Evolutionary conservation across 2,113 vertebrate species (phyloP), one percentile per base, ranked within the genome.

Genomic region (Oreamnos americanus): DNA sequence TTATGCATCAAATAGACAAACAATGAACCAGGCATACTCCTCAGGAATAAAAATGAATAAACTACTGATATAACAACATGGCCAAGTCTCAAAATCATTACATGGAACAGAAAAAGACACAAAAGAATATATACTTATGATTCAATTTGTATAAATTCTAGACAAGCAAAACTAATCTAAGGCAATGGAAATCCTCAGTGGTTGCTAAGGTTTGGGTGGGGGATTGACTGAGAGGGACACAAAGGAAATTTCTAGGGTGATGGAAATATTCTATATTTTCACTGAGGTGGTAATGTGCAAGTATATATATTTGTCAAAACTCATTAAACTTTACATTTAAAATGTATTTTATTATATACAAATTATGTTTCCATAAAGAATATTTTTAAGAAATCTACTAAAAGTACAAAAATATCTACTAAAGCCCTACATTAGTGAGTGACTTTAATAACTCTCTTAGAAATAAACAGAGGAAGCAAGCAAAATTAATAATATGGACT

Each of bases 1-100:
- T 98, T 62, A 97, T 91, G 62, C 25, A 96, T 90, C 71, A 89
- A 96, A 26, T 28, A 97, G 95, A 64, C 10, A 81, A 53, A 79
- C 36, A 95, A 93, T 88, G 76, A 97, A 95, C 30, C 23, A 97
- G n/a, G 33, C 81, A 81, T 79, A 92, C 17, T 88, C 43, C 58
- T 94, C 23, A 43, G 83, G 71, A 88, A 88, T 92, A 84, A 92
- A 96, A 92, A 93, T 53, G 60, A 97, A 95, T 81, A 82, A 87
- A 94, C 45, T 84, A 97, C 57, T 53, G 45, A 92, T 74, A 87
- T 4, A 51, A 92, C 53, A 94, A 76, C 71, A 87, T 4, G 16
- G 15, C 28, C n/a, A 82, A 88, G 43, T 74, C 90, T 97, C 83
- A 89, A 89, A 96, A 79, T 89, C 39, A 60, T 74, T 78, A 96